Base-by-base conservation (phyloP, 2,797 vertebrate genomes). In the Rhinoraja longicauda region DNA sequence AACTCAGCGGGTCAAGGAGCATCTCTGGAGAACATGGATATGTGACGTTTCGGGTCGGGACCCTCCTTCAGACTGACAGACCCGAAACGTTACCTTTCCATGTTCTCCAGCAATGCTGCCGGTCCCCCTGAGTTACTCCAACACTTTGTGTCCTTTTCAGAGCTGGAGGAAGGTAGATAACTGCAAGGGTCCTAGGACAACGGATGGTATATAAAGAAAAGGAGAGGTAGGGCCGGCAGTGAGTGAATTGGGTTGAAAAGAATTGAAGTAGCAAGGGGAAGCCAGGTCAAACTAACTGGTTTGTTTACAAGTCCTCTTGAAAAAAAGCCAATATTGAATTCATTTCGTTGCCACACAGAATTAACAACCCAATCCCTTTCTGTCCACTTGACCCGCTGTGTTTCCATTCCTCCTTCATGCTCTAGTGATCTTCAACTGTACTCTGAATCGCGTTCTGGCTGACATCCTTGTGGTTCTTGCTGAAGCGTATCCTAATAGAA, bases 341-440 rank as follows among this genome's bases (percentile, higher is more conserved):
- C 4, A 62, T 86, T n/a, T 62, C 12, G 86, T 62, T 57, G 13
- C 53, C 81, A 86, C 57, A n/a, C n/a, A 86, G 82, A 86, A 86
- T n/a, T 86, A 86, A 86, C 57, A 62, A 62, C 86, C 57, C 82
- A 86, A 86, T 86, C 82, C 57, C n/a, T 62, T 15, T 29, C 82
- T 86, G 82, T 17, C 82, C 82, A 59, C 13, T 86, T 86, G 82
- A 86, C 82, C 82, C 5, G 29, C 57, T 86, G 10, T 86, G 82
- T 86, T 62, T 86, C 82, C 59, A 29, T 3, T 32, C 57, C 57
- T 62, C 57, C 57, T 86, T 62, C 57, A 86, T n/a, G 29, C 82
- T 62, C 57, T 29, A 17, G 53, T 86, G 82, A 86, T 86, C 82
- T 8, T 62, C 82, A 86, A 62, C 53, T 64, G 29, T 62, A 1